Evolutionary conservation across 2,797 vertebrate genomes (phyloP), one percentile per base, ranked within the genome.

Genomic region (Crenichthys baileyi): DNA sequence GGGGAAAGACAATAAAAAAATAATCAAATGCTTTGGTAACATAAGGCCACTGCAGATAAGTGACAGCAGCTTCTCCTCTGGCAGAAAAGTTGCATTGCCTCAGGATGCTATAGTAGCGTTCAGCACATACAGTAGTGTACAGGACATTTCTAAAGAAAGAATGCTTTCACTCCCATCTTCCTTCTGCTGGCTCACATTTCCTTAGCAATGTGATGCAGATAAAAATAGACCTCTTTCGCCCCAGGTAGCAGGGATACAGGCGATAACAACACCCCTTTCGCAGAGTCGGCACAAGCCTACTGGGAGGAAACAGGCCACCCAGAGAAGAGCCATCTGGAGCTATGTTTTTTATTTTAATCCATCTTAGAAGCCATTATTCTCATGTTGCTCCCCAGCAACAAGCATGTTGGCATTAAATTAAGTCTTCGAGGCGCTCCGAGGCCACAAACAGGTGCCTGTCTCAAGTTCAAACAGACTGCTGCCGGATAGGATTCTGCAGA

Each of bases 241-340:
- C 76, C 76, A 93, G 92, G 93, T 77, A 76, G 79, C 86, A 86
- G 90, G 89, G 89, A 93, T 89, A 90, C 89, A 90, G 93, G 94
- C 91, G 93, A 93, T 91, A 93, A 90, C 87, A 90, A 90, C 91
- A 92, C 87, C 85, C 86, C 78, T 88, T 86, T 90, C 51, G 68
- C 85, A 76, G 79, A 88, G 81, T 79, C 71, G 73, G 84, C 89
- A 88, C 82, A 83, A 83, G 83, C 89, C 84, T 76, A 86, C 87
- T 87, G 91, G 85, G 89, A 88, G 80, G 82, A 85, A 81, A 73
- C 85, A 79, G 81, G 85, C 89, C 83, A 88, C 89, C 91, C 82
- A 78, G 78, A 80, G 90, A 89, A 82, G 76, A 76, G 87, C 94
- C 92, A 94, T 94, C 92, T 93, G 93, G 90, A 89, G 81, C 72